phyloP scores from a whole-genome alignment of 2,113 vertebrate species.

The Bungarus multicinctus region DNA sequence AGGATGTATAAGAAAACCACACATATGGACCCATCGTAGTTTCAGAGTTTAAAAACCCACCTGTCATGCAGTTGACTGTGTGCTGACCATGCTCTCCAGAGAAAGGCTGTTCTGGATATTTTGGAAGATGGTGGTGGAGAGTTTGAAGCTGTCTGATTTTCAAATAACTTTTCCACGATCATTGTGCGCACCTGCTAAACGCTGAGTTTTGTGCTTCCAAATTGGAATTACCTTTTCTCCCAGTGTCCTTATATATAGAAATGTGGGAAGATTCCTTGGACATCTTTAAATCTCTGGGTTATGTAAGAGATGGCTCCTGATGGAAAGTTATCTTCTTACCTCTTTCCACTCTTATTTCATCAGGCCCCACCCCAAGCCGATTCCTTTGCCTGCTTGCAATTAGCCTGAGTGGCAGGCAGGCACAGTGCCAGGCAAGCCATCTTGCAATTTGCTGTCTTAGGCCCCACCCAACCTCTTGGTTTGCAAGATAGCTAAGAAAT shows the following conservation, averaged over 20 bases:
- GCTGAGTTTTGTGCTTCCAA: background rate
- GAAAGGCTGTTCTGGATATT: too few relatives aligned
- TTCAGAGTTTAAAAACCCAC: background rate
- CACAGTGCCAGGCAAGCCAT: constrained; percentile 12
- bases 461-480: constrained; percentile 7
- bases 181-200: background rate
- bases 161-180: background rate
- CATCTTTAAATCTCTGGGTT: background rate
- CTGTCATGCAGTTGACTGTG: background rate
- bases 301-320: background rate
- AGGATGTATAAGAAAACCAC: background rate
- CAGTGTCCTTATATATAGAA: background rate
- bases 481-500: constrained; percentile 13
- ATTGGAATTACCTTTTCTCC: background rate
- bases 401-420: constrained; percentile 11
- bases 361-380: background rate
- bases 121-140: background rate
- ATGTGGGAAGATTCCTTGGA: background rate
- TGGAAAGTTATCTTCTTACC: background rate
- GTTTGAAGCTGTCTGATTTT: background rate
- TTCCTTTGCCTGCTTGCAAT: background rate
- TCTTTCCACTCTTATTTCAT: background rate
- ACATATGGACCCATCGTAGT: background rate
- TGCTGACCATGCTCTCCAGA: background rate
- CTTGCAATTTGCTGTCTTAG: constrained; percentile 13